phyloP scores from a whole-genome alignment of 2,113 vertebrate genomes.

The Procapra przewalskii region DNA sequence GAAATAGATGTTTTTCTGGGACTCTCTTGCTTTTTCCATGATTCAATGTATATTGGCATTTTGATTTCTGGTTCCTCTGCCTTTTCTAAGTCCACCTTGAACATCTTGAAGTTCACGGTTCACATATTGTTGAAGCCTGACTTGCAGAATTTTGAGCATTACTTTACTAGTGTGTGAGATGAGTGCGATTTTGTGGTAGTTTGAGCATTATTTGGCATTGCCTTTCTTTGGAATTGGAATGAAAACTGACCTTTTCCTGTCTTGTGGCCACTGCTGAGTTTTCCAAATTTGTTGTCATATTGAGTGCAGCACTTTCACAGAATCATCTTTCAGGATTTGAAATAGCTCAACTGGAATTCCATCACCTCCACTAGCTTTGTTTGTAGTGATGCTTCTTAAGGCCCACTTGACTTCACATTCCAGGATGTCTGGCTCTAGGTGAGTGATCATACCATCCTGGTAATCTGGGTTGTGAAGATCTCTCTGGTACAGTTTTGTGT shows the following conservation, averaged over 20 bases:
- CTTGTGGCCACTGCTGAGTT: not conserved
- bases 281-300: not conserved
- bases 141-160: not conserved
- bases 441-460: not conserved
- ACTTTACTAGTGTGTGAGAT: not conserved
- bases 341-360: not conserved
- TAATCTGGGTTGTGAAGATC: not conserved
- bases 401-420: not conserved
- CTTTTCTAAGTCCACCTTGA: not conserved
- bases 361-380: not conserved
- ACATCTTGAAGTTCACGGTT: rapidly evolving
- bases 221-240: not conserved
- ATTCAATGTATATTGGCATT: not conserved
- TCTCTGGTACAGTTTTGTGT: not conserved
- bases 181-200: not conserved
- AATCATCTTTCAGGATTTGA: not conserved
- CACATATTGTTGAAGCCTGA: not conserved
- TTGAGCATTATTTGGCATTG: not conserved
- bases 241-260: not conserved
- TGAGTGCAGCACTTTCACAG: not conserved
- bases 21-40: not conserved
- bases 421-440: not conserved
- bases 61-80: not conserved
- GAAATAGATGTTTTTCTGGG: not conserved
- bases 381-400: not conserved